Percentiles rank a stretch among this genome's conserved stretches.
Evolutionary conservation across 2,113 vertebrate species (phyloP).

Genomic region (Platichthys flesus): DNA sequence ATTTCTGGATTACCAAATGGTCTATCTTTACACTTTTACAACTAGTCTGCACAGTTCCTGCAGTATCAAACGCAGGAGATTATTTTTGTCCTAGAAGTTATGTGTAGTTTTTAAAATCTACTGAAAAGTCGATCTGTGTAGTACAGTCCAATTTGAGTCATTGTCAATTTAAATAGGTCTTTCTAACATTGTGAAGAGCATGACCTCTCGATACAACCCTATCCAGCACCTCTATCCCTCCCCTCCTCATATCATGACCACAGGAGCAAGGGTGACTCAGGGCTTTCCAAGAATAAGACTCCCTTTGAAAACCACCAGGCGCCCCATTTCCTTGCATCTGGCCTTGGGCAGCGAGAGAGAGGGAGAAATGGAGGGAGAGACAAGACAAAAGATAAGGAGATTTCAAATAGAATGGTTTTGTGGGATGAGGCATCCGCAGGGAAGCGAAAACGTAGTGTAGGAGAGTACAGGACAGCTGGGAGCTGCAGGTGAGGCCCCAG

Average conservation of each 20-base stretch:
- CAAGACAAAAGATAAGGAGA: conserved; percentile 32
- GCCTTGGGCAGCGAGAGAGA: conserved; percentile 43
- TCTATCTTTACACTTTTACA: neutral
- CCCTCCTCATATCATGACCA: conserved; percentile 54
- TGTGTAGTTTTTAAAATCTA: neutral
- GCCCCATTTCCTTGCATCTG: conserved; percentile 54
- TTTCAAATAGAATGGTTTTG: conserved; percentile 39
- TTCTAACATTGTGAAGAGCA: conserved; percentile 18
- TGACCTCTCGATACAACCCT: conserved; percentile 10
- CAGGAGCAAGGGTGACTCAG: conserved; percentile 69
- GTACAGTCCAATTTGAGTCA: neutral
- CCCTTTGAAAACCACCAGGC: conserved; percentile 69
- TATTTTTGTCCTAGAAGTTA: neutral
- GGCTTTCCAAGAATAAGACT: conserved; percentile 78
- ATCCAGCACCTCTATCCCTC: conserved; percentile 12
- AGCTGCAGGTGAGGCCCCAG: conserved; percentile 56
- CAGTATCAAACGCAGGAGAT: no score
- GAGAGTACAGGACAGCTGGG: conserved; percentile 57
- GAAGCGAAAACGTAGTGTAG: conserved; percentile 19
- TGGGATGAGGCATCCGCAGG: conserved; percentile 30
- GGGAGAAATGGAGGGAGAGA: neutral
- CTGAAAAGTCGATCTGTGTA: neutral
- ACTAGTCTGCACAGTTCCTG: no score
- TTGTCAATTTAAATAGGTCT: neutral
- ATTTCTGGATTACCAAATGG: no score